Conservation (phyloP, 2,113 vertebrate species). For the Onychorhynchus coronatus region DNA sequence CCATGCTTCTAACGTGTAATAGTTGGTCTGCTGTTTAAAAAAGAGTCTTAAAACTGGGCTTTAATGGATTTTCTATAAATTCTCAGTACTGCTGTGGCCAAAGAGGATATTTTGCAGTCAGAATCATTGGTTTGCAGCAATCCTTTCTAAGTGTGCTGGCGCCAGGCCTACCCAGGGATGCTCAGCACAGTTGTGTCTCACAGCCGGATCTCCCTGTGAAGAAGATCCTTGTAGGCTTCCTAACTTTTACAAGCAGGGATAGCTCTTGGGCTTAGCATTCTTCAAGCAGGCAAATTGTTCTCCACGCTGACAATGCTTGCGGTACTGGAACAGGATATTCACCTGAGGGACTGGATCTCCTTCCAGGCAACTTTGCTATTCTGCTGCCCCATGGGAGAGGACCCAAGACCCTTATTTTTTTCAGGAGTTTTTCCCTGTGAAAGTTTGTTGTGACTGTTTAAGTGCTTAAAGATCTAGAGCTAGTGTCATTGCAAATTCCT, state of each 20-base stretch:
- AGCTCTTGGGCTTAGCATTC: neutral
- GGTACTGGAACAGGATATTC: neutral
- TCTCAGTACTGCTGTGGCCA: neutral
- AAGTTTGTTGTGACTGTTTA: neutral
- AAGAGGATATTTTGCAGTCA: neutral
- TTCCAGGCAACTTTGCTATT: neutral
- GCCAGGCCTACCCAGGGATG: neutral
- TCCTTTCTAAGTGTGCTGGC: neutral
- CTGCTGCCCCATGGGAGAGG: neutral
- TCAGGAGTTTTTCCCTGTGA: neutral
- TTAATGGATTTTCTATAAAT: neutral
- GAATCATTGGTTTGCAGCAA: neutral
- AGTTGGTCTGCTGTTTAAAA: neutral
- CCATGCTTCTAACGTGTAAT: neutral
- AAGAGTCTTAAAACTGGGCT: neutral
- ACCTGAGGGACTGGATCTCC: neutral
- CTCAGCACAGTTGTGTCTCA: neutral
- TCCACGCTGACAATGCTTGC: neutral
- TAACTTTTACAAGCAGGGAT: neutral
- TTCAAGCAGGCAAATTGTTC: neutral
- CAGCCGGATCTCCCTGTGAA: neutral
- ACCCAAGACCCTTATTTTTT: neutral
- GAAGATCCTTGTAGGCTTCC: neutral
- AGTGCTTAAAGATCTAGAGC: neutral
- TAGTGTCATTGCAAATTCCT: neutral